Evolutionary conservation across 2,888 invertebrate species (phyloP), one percentile per base, ranked within the genome.

Genomic region (Glaucopsyche alexis): DNA sequence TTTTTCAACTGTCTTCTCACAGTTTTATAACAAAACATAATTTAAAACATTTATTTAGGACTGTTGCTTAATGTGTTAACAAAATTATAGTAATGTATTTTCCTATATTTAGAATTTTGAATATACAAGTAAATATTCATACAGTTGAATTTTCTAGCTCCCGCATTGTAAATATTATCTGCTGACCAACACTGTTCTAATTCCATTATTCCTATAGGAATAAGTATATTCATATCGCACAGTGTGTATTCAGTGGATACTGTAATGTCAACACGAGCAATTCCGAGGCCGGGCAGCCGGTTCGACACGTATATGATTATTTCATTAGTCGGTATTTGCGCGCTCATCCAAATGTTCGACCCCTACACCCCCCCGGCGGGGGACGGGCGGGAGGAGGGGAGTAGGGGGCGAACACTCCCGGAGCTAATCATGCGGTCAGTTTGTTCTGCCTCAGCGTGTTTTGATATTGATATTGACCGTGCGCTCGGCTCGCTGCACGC

Each of bases 371-470:
- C 78, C 78, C 75, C 65, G 72, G 67, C 52, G 55, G 29, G 60
- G 14, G 16, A 8, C 76, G 67, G 69, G 73, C 74, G 78, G 75
- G 78, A 77, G 85, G 89, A 89, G 86, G n/a, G n/a, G n/a, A n/a
- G n/a, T n/a, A n/a, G n/a, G n/a, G 85, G 89, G 85, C 86, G 91
- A 88, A 93, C 89, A 89, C 90, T 89, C 89, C 89, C 90, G 88
- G 82, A 90, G 90, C 92, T 93, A 93, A 92, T 93, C 93, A 93
- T 89, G 92, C 91, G 92, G 93, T 91, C 91, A 91, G 92, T 91
- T 93, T 92, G 92, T 89, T 91, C 91, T 90, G 91, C 91, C 91
- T 91, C 92, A 90, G 91, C 92, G 90, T 92, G 91, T 93, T 93
- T 91, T 91, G 92, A 91, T 93, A 93, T 92, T 89, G 91, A 92